Conservation (phyloP, 1,140 invertebrate species). For the Caenorhabditis latens region DNA sequence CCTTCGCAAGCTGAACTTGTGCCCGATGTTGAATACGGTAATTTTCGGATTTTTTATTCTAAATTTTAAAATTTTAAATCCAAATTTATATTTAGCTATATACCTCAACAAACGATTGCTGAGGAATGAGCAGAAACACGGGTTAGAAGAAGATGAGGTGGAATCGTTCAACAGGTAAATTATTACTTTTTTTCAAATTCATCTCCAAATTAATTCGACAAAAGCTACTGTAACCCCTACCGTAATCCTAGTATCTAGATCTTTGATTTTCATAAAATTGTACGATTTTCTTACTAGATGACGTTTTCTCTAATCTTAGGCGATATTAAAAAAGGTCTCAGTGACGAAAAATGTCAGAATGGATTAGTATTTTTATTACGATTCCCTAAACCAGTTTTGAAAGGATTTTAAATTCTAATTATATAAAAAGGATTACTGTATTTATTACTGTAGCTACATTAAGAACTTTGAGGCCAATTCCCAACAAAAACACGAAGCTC, state of each 20-base stretch:
- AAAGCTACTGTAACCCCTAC: too few species aligned
- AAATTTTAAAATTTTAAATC: not conserved
- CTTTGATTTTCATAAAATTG: not conserved
- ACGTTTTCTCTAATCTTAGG: too few species aligned
- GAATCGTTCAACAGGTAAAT: conserved; percentile 72
- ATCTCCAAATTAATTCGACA: not conserved
- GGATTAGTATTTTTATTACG: too few species aligned
- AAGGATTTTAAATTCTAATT: too few species aligned
- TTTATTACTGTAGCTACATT: too few species aligned
- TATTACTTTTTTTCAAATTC: not conserved
- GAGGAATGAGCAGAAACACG: conserved; percentile 77
- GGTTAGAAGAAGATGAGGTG: conserved; percentile 76
- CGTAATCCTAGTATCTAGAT: not conserved
- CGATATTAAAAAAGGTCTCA: too few species aligned
- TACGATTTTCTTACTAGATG: too few species aligned
- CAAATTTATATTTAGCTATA: conserved; percentile 68
- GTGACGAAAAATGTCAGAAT: too few species aligned
- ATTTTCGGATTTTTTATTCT: conserved; percentile 29
- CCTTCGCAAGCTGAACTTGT: conserved; percentile 75
- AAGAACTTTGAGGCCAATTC: too few species aligned
- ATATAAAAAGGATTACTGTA: too few species aligned
- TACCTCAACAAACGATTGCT: conserved; percentile 76
- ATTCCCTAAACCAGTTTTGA: too few species aligned
- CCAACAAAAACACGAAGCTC: too few species aligned
- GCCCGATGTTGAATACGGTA: conserved; percentile 78